phyloP scores from a whole-genome alignment of 2,797 vertebrate genomes.

The Sebastes trivittatus region DNA sequence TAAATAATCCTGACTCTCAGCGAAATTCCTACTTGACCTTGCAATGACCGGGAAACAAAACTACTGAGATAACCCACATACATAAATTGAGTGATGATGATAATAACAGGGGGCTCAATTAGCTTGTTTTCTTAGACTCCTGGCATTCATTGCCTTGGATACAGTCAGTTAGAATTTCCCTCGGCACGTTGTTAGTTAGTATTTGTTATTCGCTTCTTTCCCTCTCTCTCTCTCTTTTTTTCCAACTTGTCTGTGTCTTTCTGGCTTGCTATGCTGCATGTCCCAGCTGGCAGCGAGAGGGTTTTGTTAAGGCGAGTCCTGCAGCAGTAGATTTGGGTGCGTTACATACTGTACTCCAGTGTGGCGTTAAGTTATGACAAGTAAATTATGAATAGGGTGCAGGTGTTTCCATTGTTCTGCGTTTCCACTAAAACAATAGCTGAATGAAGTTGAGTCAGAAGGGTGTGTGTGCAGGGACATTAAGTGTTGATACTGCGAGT shows the following conservation, averaged over 20 bases:
- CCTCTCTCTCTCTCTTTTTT: neutral
- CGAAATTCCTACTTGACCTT: slow-evolving; percentile 1
- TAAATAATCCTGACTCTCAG: neutral
- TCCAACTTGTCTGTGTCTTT: slow-evolving; percentile 11
- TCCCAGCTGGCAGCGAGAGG: slow-evolving; percentile 63
- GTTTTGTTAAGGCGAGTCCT: slow-evolving; percentile 62
- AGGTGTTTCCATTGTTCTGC: slow-evolving; percentile 52
- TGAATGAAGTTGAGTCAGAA: neutral
- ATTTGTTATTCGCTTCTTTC: neutral
- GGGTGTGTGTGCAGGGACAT: neutral
- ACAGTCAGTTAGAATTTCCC: neutral
- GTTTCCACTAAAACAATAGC: slow-evolving; percentile 18
- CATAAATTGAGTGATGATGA: slow-evolving; percentile 9
- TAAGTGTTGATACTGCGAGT: neutral
- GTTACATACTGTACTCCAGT: slow-evolving; percentile 35
- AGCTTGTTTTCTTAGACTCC: slow-evolving; percentile 6
- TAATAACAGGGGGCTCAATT: neutral
- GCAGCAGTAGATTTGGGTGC: slow-evolving; percentile 44
- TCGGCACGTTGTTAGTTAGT: neutral
- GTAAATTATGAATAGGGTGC: slow-evolving; percentile 43
- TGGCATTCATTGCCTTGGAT: neutral
- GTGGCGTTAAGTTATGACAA: slow-evolving; percentile 42
- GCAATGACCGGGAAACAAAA: neutral
- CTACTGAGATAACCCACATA: neutral
- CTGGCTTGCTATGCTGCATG: slow-evolving; percentile 54